Evolutionary conservation across 2,888 invertebrate species (phyloP), one percentile per base, ranked within the genome.

Genomic region (Papilio protenor): DNA sequence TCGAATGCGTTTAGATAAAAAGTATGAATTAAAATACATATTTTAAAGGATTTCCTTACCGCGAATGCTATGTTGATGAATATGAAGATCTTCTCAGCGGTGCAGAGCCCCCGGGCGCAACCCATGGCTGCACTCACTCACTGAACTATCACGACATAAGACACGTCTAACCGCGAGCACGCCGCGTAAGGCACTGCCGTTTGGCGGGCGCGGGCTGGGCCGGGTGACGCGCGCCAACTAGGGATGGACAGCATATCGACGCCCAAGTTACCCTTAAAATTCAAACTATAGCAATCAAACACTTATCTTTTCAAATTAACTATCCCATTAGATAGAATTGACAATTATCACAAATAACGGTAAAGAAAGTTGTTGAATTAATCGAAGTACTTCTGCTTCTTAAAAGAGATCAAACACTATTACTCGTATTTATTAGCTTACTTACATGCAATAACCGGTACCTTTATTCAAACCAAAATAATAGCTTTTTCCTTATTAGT

Each of bases 31-130:
- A 74, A 64, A 49, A 71, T 14, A 49, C 1, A 21, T 18, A 21
- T 57, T 5, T 45, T 59, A 11, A n/a, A n/a, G 8, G 4, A 40
- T 40, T 45, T 27, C 77, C 85, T 84, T 84, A 94, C 94, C 87
- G 94, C 94, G 85, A 94, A 94, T 40, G 92, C 92, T 81, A 94
- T 90, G 88, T 94, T 94, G 89, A 94, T 92, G 88, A 94, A 93
- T 83, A 94, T 89, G 89, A 94, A 94, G 80, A 93, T 87, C 81
- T 91, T 93, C 85, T 94, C 91, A 33, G 91, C 88, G 84, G 91
- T 86, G 87, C 94, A 94, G 82, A 91, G 84, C 16, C 90, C 89
- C 75, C 88, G 84, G 85, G 88, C 85, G 86, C 92, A 92, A 81
- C 87, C 90, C 93, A 93, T 93, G 83, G 75, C 77, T 79, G 79